Evolutionary conservation across 2,113 vertebrate species (phyloP).

Genomic region (Brachionichthys hirsutus): DNA sequence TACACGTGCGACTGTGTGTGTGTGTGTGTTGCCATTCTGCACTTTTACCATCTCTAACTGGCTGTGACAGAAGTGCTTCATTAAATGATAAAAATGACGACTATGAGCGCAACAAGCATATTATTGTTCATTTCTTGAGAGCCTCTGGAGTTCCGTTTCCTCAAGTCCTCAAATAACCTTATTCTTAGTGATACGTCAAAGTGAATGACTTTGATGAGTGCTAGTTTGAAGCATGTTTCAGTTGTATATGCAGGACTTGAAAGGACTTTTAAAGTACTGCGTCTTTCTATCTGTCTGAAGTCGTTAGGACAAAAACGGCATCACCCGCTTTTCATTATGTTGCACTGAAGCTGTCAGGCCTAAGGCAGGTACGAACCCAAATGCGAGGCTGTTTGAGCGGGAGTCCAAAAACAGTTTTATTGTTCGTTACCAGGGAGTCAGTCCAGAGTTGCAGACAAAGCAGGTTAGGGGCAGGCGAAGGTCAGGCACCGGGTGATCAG

Average conservation of each 20-base stretch:
- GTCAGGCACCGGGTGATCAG: too few species aligned
- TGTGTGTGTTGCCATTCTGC: slow-evolving; percentile 1
- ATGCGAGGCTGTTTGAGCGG: too few species aligned
- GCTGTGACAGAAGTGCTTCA: slow-evolving; percentile 44
- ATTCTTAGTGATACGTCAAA: slow-evolving; percentile 30
- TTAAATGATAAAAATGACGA: slow-evolving; percentile 43
- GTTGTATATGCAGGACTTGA: slow-evolving; percentile 3
- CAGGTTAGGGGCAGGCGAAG: too few species aligned
- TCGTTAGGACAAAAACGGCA: neutral
- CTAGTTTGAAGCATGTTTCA: slow-evolving; percentile 8
- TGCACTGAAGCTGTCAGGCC: slow-evolving; percentile 7
- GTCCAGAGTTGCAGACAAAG: too few species aligned
- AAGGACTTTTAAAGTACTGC: slow-evolving; percentile 10
- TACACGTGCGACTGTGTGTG: slow-evolving; percentile 8
- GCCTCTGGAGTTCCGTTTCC: slow-evolving; percentile 19
- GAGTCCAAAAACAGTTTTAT: too few species aligned
- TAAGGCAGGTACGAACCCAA: too few species aligned
- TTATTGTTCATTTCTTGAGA: slow-evolving; percentile 42
- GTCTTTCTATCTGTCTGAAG: neutral
- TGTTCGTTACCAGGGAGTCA: too few species aligned
- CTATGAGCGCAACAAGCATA: slow-evolving; percentile 30
- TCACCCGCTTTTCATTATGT: neutral
- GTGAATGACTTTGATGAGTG: slow-evolving; percentile 17
- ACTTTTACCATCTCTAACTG: slow-evolving; percentile 32
- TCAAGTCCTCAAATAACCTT: slow-evolving; percentile 30